Percentiles rank a stretch among this genome's conserved stretches.
Evolutionary conservation across 2,797 vertebrate genomes (phyloP).

Genomic region (Rhabdomys pumilio): DNA sequence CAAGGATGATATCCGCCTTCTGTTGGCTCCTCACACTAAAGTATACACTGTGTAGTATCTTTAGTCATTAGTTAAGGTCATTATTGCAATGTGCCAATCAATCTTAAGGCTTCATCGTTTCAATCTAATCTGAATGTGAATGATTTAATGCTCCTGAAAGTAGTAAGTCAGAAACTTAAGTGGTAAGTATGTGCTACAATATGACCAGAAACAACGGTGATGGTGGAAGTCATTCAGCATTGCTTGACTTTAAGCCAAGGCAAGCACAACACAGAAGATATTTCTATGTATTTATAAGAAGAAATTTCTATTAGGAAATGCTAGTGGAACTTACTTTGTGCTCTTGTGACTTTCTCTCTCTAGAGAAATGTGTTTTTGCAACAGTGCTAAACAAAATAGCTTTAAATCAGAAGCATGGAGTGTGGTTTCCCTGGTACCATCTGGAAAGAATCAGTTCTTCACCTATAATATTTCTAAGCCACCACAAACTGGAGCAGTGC

Average conservation of each 20-base stretch:
- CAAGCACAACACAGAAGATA: constrained; percentile 32
- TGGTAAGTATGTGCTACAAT: not conserved
- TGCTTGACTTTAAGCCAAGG: constrained; percentile 51
- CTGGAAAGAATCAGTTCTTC: constrained; percentile 80
- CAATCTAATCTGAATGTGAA: not conserved
- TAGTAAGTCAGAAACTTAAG: not conserved
- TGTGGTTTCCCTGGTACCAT: constrained; percentile 74
- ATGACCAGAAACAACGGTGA: not conserved
- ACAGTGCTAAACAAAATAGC: constrained; percentile 60
- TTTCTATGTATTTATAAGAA: constrained; percentile 40
- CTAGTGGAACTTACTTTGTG: constrained; percentile 53
- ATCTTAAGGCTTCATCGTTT: constrained; percentile 39
- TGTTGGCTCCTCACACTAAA: not conserved
- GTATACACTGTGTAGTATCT: not conserved
- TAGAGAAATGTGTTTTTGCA: constrained; percentile 69
- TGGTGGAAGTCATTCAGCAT: not conserved
- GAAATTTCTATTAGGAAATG: constrained; percentile 21
- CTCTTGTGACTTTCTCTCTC: constrained; percentile 67
- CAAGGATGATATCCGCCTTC: too few relatives aligned
- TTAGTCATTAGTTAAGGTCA: constrained; percentile 30
- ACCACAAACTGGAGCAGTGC: constrained; percentile 77
- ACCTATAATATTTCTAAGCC: constrained; percentile 75
- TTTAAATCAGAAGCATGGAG: constrained; percentile 72
- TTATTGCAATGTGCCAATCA: constrained; percentile 33
- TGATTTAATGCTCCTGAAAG: constrained; percentile 3